Conservation (phyloP, 92 coral and sea anemone species). For the Epizoanthus rinbou region DNA sequence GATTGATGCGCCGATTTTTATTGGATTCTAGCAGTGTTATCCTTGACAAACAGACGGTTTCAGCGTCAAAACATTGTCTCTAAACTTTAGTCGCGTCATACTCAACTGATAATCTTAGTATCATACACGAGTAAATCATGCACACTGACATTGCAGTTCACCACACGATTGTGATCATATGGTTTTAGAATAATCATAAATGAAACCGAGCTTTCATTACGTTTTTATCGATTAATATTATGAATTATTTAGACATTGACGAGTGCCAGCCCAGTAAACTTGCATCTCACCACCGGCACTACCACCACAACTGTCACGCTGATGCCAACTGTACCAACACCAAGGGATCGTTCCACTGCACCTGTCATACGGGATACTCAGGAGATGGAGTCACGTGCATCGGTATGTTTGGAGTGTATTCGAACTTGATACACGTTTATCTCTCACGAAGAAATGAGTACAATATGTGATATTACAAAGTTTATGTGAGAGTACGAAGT, state of each 20-base stretch:
- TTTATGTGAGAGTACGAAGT: too few species aligned
- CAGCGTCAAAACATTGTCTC: too few species aligned
- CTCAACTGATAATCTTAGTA: too few species aligned
- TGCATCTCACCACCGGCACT: constrained; percentile 39
- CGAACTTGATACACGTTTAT: too few species aligned
- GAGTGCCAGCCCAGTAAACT: constrained; percentile 48
- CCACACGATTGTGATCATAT: not conserved
- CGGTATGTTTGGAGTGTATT: too few species aligned
- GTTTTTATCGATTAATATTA: not conserved
- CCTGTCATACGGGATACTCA: constrained; percentile 68
- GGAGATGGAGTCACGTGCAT: constrained; percentile 62
- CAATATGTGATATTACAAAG: too few species aligned
- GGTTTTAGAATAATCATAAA: not conserved
- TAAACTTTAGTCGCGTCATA: too few species aligned
- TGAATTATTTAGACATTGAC: constrained; percentile 43
- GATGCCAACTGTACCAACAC: constrained; percentile 84
- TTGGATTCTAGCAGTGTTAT: too few species aligned
- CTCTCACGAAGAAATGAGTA: too few species aligned
- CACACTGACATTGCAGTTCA: not conserved
- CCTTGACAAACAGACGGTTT: too few species aligned
- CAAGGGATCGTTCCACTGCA: constrained; percentile 73
- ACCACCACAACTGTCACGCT: constrained; percentile 60
- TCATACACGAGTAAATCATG: too few species aligned
- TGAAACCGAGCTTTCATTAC: not conserved
- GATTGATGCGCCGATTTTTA: too few species aligned